phyloP scores from a whole-genome alignment of 1,140 invertebrate genomes.

The Pseudomyrmex pallidus region DNA sequence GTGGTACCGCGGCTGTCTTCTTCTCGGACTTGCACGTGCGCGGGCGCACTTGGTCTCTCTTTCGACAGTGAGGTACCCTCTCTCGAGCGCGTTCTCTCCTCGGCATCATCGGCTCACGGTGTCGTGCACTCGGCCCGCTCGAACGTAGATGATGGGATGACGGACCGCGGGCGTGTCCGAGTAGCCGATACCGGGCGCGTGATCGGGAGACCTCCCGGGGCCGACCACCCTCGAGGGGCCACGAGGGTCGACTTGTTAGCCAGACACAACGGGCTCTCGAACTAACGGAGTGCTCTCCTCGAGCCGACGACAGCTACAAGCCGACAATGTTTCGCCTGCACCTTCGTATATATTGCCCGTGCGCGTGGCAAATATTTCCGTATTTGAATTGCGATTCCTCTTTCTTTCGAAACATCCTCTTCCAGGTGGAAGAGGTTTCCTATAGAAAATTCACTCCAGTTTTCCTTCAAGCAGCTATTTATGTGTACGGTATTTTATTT shows the following conservation, averaged over 20 bases:
- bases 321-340: constrained; percentile 70
- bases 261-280: constrained; percentile 76
- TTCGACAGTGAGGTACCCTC: constrained; percentile 33
- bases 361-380: constrained; percentile 49
- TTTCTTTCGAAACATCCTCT: background rate
- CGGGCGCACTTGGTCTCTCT: constrained; percentile 45
- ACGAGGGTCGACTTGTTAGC: constrained; percentile 81
- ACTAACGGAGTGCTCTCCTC: constrained; percentile 74
- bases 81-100: constrained; percentile 9
- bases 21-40: constrained; percentile 21
- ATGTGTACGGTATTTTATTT: too few species aligned
- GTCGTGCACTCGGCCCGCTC: constrained; percentile 72
- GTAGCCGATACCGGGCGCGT: constrained; percentile 79
- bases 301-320: constrained; percentile 60
- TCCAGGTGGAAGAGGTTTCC: too few species aligned
- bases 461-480: too few species aligned
- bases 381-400: constrained; percentile 59
- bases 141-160: constrained; percentile 80
- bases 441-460: too few species aligned
- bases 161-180: constrained; percentile 81
- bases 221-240: constrained; percentile 82
- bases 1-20: constrained; percentile 40
- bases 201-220: constrained; percentile 81
- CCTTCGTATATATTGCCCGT: constrained; percentile 20
- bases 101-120: background rate